Percentiles rank a stretch among this genome's conserved stretches.
Evolutionary conservation across 1,140 invertebrate genomes (phyloP).

Genomic region (Drosophila nasuta): DNA sequence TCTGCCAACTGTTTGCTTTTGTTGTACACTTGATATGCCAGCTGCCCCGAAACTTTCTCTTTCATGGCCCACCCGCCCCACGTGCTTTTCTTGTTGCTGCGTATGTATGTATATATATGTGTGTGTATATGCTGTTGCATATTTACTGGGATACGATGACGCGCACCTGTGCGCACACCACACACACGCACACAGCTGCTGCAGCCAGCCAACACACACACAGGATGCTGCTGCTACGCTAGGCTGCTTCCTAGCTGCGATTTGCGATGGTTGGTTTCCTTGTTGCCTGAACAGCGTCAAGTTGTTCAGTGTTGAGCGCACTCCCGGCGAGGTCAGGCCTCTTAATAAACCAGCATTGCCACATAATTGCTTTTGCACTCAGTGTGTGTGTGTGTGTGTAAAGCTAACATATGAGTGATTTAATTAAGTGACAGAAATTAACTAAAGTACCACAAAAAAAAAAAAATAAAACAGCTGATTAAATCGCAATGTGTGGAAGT

Average conservation of each 20-base stretch:
- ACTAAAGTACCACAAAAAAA: slow-evolving; percentile 33
- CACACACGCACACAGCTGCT: slow-evolving; percentile 32
- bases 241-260: slow-evolving; percentile 32
- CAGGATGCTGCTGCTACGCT: slow-evolving; percentile 53
- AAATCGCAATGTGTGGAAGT: neutral
- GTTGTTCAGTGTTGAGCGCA: slow-evolving; percentile 64
- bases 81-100: neutral
- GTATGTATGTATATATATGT: slow-evolving; percentile 4
- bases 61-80: slow-evolving; percentile 23
- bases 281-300: slow-evolving; percentile 42
- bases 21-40: slow-evolving; percentile 57
- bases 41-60: slow-evolving; percentile 56
- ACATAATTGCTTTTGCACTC: slow-evolving; percentile 20
- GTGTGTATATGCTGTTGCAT: slow-evolving; percentile 58
- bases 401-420: slow-evolving; percentile 31
- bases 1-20: slow-evolving; percentile 77
- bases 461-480: slow-evolving; percentile 46
- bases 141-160: slow-evolving; percentile 65
- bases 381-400: slow-evolving; percentile 18
- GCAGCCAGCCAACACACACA: slow-evolving; percentile 25
- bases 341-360: neutral
- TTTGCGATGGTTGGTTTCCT: slow-evolving; percentile 23
- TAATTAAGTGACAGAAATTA: slow-evolving; percentile 50
- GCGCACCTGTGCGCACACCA: slow-evolving; percentile 45
- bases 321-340: slow-evolving; percentile 67